Percentiles rank a stretch among this genome's conserved stretches.
Conservation (phyloP, 2,113 vertebrate species). For the Salvelinus sp. region DNA sequence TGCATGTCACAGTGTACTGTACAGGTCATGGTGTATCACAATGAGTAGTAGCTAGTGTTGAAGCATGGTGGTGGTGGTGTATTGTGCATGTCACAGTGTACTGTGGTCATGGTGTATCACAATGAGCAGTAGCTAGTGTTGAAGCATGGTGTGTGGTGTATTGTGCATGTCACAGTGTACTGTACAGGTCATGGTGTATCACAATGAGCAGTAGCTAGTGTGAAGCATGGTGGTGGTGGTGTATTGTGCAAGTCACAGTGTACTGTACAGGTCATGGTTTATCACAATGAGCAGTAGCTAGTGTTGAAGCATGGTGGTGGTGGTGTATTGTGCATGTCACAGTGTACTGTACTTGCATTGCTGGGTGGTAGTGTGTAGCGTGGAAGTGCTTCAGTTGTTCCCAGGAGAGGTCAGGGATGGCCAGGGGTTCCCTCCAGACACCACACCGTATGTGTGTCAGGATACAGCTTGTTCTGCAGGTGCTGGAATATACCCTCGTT, state of each 20-base stretch:
- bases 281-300: too few species aligned
- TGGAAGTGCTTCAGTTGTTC: conserved; percentile 90
- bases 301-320: not conserved
- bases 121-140: not conserved
- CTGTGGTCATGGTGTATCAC: too few species aligned
- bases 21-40: too few species aligned
- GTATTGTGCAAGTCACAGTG: not conserved
- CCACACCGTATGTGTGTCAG: conserved; percentile 90
- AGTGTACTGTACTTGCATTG: conserved; percentile 80
- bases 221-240: not conserved
- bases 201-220: not conserved
- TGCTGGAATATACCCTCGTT: conserved; percentile 90
- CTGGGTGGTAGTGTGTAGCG: conserved; percentile 93
- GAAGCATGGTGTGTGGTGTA: too few species aligned
- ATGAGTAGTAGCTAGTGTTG: not conserved
- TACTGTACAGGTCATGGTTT: not conserved
- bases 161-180: not conserved
- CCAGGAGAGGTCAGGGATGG: conserved; percentile 94
- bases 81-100: not conserved
- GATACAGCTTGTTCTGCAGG: conserved; percentile 88
- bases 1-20: not conserved
- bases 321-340: not conserved
- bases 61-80: too few species aligned
- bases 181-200: too few species aligned
- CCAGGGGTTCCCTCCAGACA: conserved; percentile 89